A percentile compares a stretch with the other conserved stretches of the same genome.
phyloP scores from a whole-genome alignment of 2,888 invertebrate genomes.

The Smittia aterrima region DNA sequence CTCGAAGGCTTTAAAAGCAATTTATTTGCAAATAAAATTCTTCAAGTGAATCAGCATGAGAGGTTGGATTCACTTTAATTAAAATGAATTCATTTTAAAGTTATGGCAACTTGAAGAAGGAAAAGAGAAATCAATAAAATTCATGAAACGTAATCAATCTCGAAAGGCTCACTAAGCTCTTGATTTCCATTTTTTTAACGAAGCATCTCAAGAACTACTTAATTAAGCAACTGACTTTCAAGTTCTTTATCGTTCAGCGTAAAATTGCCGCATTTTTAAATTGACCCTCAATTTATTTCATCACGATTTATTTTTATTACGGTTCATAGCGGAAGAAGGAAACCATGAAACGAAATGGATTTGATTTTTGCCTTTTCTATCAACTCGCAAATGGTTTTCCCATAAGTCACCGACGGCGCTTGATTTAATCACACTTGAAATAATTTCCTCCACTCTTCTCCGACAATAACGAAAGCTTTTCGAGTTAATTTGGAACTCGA shows the following conservation, averaged over 20 bases:
- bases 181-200: too few species aligned
- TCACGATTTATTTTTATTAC: not conserved
- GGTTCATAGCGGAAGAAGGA: not conserved
- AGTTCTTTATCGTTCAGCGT: not conserved
- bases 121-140: too few species aligned
- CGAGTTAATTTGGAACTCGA: not conserved
- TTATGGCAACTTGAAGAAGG: too few species aligned
- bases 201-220: not conserved
- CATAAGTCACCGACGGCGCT: conserved; percentile 3
- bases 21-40: not conserved
- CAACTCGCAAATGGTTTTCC: conserved; percentile 6
- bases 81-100: too few species aligned
- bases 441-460: not conserved
- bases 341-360: not conserved
- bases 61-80: too few species aligned
- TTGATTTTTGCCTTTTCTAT: not conserved
- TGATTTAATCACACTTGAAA: conserved; percentile 12
- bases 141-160: too few species aligned
- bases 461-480: not conserved
- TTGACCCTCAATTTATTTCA: conserved; percentile 11
- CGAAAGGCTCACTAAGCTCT: too few species aligned
- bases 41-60: too few species aligned
- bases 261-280: not conserved
- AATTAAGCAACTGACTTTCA: not conserved
- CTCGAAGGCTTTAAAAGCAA: not conserved